A percentile compares a stretch with the other conserved stretches of the same genome.
Evolutionary conservation across 2,113 vertebrate species (phyloP).

Genomic region (Setophaga coronata): DNA sequence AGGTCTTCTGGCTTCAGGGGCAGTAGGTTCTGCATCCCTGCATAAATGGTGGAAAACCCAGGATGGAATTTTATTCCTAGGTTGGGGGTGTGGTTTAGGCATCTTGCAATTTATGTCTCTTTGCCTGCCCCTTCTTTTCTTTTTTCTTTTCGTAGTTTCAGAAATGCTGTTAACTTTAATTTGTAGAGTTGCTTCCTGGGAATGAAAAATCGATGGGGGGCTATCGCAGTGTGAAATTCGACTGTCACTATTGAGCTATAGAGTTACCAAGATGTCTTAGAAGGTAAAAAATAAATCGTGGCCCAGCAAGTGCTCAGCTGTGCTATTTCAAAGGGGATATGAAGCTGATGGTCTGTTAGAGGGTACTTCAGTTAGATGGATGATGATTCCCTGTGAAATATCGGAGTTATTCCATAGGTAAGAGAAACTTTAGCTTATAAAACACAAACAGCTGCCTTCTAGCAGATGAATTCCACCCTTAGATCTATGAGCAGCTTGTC

Average conservation of each 20-base stretch:
- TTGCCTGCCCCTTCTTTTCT: background rate
- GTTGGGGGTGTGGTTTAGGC: background rate
- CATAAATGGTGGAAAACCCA: background rate
- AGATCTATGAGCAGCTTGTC: constrained; percentile 25
- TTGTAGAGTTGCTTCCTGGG: constrained; percentile 71
- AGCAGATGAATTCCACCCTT: background rate
- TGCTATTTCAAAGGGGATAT: constrained; percentile 71
- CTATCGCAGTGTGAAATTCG: constrained; percentile 74
- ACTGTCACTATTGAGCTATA: constrained; percentile 72
- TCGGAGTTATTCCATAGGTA: constrained; percentile 66
- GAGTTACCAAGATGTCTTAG: constrained; percentile 73
- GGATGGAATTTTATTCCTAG: background rate
- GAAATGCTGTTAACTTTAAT: constrained; percentile 74
- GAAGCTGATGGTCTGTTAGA: constrained; percentile 72
- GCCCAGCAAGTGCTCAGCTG: constrained; percentile 71
- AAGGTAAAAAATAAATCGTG: constrained; percentile 71
- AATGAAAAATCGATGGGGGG: constrained; percentile 75
- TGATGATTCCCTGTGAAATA: constrained; percentile 72
- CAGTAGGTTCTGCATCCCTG: background rate
- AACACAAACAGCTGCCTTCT: constrained; percentile 41
- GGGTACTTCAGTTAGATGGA: constrained; percentile 72
- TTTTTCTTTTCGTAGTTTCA: constrained; percentile 49
- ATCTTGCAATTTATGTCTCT: background rate
- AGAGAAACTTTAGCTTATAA: constrained; percentile 63
- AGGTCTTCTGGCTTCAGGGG: background rate